Evolutionary conservation across 2,888 invertebrate genomes (phyloP), one percentile per base, ranked within the genome.

Genomic region (Lasioglossum malachurum): DNA sequence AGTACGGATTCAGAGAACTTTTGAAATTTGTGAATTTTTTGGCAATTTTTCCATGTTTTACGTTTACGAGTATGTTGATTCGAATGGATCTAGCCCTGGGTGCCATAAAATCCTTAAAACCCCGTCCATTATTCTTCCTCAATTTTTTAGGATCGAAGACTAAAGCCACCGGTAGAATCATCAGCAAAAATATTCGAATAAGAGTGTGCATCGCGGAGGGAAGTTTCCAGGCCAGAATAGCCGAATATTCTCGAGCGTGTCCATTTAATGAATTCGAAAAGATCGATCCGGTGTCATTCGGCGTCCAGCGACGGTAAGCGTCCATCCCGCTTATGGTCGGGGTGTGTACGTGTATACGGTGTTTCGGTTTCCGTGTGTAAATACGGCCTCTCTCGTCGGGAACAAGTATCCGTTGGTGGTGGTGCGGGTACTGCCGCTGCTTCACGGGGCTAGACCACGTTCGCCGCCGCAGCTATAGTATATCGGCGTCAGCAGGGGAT

Each of bases 401-500:
- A 78, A 46, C 57, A 72, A 80, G 31, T 41, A 80, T 35, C 31
- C 41, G 41, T 53, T 23, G 53, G 53, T 53, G 23, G 53, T 53
- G 23, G 53, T 53, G 53, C 23, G 23, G 23, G 53, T 53, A 23
- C 23, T 53, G 23, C 53, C 78, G 71, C 38, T 60, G 60, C 27
- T 27, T 74, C 64, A 35, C 75, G 80, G 80, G 78, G 38, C 78
- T 85, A 78, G 82, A 90, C 87, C 79, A 87, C 89, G 83, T 84
- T 67, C 82, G 84, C 79, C 69, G 74, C 44, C 73, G 83, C 80
- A 85, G 84, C 57, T 86, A 87, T 84, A 90, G 87, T 83, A 87
- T 84, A 91, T 87, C 89, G 87, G 83, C 91, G 89, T 93, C 92
- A 93, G 91, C 93, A 92, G 90, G 89, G 90, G 91, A 93, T 94